Evolutionary conservation across 2,797 vertebrate genomes (phyloP).

Genomic region (Lithobates sylvaticus): DNA sequence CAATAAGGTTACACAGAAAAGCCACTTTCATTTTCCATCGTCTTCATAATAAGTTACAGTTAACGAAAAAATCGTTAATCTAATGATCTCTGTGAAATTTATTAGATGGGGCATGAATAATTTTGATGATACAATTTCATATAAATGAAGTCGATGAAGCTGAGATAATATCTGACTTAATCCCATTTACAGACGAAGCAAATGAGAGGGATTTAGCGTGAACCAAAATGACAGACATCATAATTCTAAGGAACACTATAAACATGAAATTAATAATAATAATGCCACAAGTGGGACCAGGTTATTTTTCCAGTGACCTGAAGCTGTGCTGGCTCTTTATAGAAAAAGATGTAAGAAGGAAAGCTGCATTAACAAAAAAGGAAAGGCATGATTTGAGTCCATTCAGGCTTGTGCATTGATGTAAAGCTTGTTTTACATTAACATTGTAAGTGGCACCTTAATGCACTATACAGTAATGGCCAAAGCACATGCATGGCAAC

Average conservation of each 20-base stretch:
- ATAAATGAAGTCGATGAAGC: neutral
- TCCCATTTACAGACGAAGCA: constrained; percentile 9
- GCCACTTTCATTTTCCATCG: constrained; percentile 43
- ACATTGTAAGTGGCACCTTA: too few relatives aligned
- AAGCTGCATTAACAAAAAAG: too few relatives aligned
- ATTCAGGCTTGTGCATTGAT: too few relatives aligned
- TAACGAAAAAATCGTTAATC: constrained; percentile 50
- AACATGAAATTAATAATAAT: constrained; percentile 10
- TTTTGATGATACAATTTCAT: constrained; percentile 18
- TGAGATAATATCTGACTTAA: constrained; percentile 27
- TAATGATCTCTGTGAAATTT: constrained; percentile 48
- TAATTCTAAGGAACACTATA: neutral
- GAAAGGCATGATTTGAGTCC: too few relatives aligned
- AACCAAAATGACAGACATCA: constrained; percentile 30
- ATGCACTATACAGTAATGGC: too few relatives aligned
- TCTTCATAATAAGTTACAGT: constrained; percentile 53
- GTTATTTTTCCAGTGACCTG: neutral
- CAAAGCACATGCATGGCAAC: too few relatives aligned
- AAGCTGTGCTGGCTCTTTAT: neutral
- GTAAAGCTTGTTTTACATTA: too few relatives aligned
- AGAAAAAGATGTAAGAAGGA: too few relatives aligned
- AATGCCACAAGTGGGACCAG: neutral
- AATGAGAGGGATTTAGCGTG: constrained; percentile 25
- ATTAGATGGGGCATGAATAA: constrained; percentile 48
- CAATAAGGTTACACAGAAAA: constrained; percentile 50